Conservation (phyloP, 1,140 invertebrate species). For the Ganaspis sp. region DNA sequence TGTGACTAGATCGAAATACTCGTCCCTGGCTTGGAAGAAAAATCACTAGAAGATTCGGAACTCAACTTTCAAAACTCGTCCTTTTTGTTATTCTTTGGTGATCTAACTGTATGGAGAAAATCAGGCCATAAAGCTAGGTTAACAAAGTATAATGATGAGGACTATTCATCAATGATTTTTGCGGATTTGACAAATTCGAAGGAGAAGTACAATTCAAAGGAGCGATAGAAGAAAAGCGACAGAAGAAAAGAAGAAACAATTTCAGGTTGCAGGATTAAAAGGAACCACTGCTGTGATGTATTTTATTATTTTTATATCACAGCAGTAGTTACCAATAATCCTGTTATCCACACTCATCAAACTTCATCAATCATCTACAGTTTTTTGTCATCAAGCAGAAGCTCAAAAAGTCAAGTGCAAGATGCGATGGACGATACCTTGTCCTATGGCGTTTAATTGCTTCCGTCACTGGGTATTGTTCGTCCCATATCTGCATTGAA, state of each 20-base stretch:
- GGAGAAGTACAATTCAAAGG: too few relatives aligned
- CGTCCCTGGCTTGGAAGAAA: conserved; percentile 55
- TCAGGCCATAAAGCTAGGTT: conserved; percentile 80
- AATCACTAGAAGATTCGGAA: background rate
- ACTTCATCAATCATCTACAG: background rate
- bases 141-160: conserved; percentile 75
- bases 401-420: conserved; percentile 48
- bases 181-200: background rate
- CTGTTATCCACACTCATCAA: conserved; percentile 43
- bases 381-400: background rate
- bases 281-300: conserved; percentile 77
- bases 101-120: conserved; percentile 78
- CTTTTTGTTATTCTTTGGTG: conserved; percentile 78
- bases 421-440: conserved; percentile 75
- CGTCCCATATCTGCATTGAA: conserved; percentile 71
- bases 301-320: conserved; percentile 75
- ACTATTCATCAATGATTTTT: conserved; percentile 54
- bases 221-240: too few relatives aligned
- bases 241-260: conserved; percentile 5
- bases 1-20: conserved; percentile 79
- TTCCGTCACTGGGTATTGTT: conserved; percentile 80
- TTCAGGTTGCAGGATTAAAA: conserved; percentile 57
- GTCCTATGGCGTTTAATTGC: conserved; percentile 69
- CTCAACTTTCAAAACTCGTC: conserved; percentile 19
- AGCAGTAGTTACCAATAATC: conserved; percentile 77